Conservation (phyloP, 2,797 vertebrate genomes). For the Ctenopoma multispine region DNA sequence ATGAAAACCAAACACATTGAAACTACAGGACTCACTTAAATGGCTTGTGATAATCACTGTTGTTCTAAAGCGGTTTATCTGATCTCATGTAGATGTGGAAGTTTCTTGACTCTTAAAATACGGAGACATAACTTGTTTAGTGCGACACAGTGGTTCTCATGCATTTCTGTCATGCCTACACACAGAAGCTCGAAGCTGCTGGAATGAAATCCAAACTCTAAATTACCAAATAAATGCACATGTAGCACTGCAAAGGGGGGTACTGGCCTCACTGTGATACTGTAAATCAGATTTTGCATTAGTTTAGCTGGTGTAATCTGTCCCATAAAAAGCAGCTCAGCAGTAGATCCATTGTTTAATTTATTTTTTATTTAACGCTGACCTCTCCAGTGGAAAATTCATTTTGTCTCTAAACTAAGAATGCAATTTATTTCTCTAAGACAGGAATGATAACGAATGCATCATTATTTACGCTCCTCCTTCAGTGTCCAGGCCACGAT, state of each 20-base stretch:
- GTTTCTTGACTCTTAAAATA: constrained; percentile 30
- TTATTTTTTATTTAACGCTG: constrained; percentile 29
- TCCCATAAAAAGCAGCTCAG: constrained; percentile 51
- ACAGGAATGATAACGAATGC: constrained; percentile 69
- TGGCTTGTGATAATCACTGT: constrained; percentile 25
- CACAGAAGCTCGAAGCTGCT: too few species aligned
- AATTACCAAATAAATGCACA: not conserved
- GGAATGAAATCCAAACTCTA: constrained; percentile 6
- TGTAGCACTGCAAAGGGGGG: not conserved
- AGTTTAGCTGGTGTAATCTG: not conserved
- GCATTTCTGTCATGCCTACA: constrained; percentile 9
- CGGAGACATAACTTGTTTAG: not conserved
- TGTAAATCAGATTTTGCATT: constrained; percentile 3
- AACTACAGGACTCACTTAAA: constrained; percentile 8
- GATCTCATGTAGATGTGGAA: constrained; percentile 32
- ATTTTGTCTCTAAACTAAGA: constrained; percentile 48
- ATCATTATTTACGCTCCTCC: constrained; percentile 57
- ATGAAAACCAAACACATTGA: constrained; percentile 45
- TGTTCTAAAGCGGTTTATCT: constrained; percentile 40
- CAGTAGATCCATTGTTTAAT: constrained; percentile 23
- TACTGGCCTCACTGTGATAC: not conserved
- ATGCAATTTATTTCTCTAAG: constrained; percentile 80
- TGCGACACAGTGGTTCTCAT: constrained; percentile 1
- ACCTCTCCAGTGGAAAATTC: constrained; percentile 66
- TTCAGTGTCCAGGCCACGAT: constrained; percentile 19